Percentiles rank a stretch among this genome's conserved stretches.
phyloP scores from a whole-genome alignment of 2,113 vertebrate species.

The Lepus americanus region DNA sequence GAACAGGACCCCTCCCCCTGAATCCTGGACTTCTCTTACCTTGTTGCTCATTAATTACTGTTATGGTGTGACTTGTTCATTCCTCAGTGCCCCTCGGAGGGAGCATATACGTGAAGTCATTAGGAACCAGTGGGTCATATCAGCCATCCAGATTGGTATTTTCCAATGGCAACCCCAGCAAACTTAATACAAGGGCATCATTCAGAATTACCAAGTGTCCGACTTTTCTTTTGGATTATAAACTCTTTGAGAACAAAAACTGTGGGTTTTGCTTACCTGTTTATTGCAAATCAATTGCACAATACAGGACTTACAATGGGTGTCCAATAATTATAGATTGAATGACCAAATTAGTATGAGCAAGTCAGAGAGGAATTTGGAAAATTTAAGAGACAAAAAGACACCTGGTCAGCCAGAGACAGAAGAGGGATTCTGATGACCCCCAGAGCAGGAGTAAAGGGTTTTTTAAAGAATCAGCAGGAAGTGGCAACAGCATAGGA shows the following conservation, averaged over 20 bases:
- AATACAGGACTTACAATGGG: background rate
- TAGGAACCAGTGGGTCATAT: too few species aligned
- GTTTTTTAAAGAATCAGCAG: background rate
- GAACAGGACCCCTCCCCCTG: background rate
- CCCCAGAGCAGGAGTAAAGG: accelerated
- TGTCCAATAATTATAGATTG: background rate
- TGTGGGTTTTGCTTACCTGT: background rate
- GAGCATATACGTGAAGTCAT: accelerated
- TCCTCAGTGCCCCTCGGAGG: background rate
- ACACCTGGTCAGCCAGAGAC: background rate
- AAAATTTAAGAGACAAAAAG: background rate
- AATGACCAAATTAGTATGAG: background rate
- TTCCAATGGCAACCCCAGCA: background rate
- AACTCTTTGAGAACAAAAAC: background rate
- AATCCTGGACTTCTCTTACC: background rate
- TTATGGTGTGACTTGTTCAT: background rate
- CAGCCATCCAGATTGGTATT: background rate
- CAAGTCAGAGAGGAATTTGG: background rate
- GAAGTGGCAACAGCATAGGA: background rate
- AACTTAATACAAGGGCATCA: background rate
- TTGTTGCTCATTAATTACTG: background rate
- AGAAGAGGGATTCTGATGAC: background rate
- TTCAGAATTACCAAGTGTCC: background rate
- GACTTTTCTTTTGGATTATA: background rate
- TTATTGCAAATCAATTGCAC: background rate